Evolutionary conservation across 2,888 invertebrate species (phyloP).

Genomic region (Megamerina dolium): DNA sequence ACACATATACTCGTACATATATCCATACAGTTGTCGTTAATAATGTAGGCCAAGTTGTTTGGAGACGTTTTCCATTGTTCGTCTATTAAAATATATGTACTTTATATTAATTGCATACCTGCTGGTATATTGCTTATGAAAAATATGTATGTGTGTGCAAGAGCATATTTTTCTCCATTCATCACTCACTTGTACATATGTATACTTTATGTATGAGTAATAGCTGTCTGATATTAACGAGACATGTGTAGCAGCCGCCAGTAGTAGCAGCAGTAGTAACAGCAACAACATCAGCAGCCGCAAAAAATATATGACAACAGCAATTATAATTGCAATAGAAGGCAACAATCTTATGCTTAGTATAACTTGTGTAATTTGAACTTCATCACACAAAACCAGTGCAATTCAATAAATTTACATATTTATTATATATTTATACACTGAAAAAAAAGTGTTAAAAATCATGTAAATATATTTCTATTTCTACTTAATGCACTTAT

Average conservation of each 20-base stretch:
- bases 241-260: too few relatives aligned
- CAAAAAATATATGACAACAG: not conserved
- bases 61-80: slow-evolving; percentile 37
- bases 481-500: too few relatives aligned
- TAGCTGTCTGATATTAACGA: too few relatives aligned
- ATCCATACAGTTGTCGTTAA: slow-evolving; percentile 37
- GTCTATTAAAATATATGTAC: slow-evolving; percentile 31
- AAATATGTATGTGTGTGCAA: too few relatives aligned
- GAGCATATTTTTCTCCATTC: too few relatives aligned
- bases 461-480: too few relatives aligned
- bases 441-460: not conserved
- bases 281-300: slow-evolving; percentile 15
- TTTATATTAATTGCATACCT: too few relatives aligned
- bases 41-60: slow-evolving; percentile 41
- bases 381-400: not conserved
- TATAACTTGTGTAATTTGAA: too few relatives aligned
- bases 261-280: slow-evolving; percentile 9
- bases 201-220: too few relatives aligned
- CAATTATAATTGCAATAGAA: not conserved
- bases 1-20: too few relatives aligned
- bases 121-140: too few relatives aligned
- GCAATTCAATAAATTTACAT: not conserved
- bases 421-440: slow-evolving; percentile 1
- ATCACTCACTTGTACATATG: too few relatives aligned
- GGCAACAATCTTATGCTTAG: not conserved